Evolutionary conservation across 2,113 vertebrate genomes (phyloP).

Genomic region (mouse (Mus musculus)): DNA sequence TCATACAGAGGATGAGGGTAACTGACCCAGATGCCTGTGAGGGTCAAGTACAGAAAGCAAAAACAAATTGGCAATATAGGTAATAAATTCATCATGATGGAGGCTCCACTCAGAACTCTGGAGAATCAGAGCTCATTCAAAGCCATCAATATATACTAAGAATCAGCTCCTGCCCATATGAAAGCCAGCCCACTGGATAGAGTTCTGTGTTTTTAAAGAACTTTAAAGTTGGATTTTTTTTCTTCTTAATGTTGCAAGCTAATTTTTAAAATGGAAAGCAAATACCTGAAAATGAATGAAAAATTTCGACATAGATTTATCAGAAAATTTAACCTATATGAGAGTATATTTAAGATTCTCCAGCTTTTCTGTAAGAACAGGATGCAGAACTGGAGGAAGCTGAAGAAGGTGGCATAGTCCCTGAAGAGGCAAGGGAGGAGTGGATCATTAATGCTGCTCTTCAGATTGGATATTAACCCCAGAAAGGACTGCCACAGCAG

Average conservation of each 20-base stretch:
- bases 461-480: not conserved
- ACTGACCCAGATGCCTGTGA: not conserved
- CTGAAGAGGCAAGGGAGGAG: rapidly evolving
- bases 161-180: too few species aligned
- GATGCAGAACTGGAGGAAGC: not conserved
- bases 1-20: not conserved
- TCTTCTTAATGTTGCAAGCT: not conserved
- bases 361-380: not conserved
- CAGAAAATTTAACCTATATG: not conserved
- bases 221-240: not conserved
- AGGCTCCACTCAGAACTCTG: not conserved
- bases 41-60: not conserved
- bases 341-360: not conserved
- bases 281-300: not conserved
- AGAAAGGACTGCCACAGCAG: not conserved
- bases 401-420: not conserved
- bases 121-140: not conserved
- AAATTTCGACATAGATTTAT: not conserved
- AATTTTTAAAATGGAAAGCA: not conserved
- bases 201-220: not conserved
- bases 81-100: not conserved
- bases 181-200: not conserved
- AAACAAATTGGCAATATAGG: not conserved
- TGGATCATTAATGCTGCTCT: not conserved
- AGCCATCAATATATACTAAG: too few species aligned